Conservation (phyloP, 2,113 vertebrate species). For the Peromyscus leucopus region DNA sequence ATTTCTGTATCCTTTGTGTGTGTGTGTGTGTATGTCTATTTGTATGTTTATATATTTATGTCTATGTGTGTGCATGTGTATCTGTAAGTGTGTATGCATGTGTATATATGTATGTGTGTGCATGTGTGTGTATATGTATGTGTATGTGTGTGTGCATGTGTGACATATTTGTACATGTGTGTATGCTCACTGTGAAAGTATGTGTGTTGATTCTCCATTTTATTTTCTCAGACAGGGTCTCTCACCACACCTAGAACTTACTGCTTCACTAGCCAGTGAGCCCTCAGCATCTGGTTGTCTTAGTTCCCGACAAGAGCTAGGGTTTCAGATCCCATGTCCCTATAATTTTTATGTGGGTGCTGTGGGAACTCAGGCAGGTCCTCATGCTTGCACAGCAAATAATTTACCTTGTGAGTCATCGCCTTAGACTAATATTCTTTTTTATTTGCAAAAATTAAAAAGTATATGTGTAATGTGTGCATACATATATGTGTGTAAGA, state of each 20-base stretch:
- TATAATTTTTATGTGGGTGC: too few relatives aligned
- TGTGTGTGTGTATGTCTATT: not conserved
- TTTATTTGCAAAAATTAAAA: not conserved
- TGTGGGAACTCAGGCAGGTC: not conserved
- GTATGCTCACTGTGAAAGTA: not conserved
- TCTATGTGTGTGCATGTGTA: not conserved
- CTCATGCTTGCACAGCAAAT: not conserved
- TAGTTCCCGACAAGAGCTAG: not conserved
- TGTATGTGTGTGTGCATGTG: not conserved
- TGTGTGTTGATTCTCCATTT: not conserved
- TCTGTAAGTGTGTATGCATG: not conserved
- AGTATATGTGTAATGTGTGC: not conserved
- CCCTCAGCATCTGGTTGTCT: not conserved
- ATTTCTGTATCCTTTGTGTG: not conserved
- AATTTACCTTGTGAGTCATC: not conserved
- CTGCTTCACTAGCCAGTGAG: not conserved
- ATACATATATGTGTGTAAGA: not conserved
- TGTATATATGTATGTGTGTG: too few relatives aligned
- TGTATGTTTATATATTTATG: not conserved
- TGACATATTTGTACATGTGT: not conserved
- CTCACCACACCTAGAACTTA: not conserved
- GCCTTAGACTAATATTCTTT: too few relatives aligned
- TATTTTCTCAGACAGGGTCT: not conserved
- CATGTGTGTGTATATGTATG: not conserved
- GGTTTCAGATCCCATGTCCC: too few relatives aligned